Base-by-base conservation (phyloP, 2,113 vertebrate genomes). In the Halcyon senegalensis region DNA sequence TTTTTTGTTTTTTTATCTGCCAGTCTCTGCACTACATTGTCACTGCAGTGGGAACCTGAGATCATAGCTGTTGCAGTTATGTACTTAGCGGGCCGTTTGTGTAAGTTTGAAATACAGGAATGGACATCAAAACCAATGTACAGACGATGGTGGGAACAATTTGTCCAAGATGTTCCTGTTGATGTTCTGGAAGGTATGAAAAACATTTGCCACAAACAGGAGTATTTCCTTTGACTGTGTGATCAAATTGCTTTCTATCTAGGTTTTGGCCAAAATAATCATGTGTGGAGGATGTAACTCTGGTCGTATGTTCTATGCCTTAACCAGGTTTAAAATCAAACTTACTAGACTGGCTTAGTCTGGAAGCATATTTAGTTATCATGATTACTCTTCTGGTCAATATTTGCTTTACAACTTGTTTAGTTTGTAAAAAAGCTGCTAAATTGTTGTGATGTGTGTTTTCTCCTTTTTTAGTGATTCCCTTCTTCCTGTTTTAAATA, bases 41-140 rank as follows among this genome's bases (percentile, higher is more conserved):
- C 99, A 2, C 98, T 99, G 69, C 99, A 99, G 90, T 99, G 99
- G 99, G 99, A 99, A 81, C 99, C 99, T 5, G 99, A 99, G 97
- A 99, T 99, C 89, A 99, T 99, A 43, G 99, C 99, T 0, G 99
- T 99, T 48, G 99, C 99, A 2, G 99, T 99, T 76, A 99, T 99
- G 99, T 99, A 99, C 87, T 97, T 99, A 48, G 99, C 99, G 2
- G 99, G 99, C 20, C 99, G 99, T 17, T 97, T 99, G 87, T 99
- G 99, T 87, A 99, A 99, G 92, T 99, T 99, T 84, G 99, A 99
- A 94, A 99, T 99, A 91, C 99, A 99, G 95, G 99, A 99, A 77
- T 99, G 99, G 99, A 99, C 99, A 4, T 98, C 99, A 39, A 99
- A 99, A 90, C 99, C 99, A 88, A 99, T 99, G 23, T 99, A 99